A percentile compares a stretch with the other conserved stretches of the same genome.
phyloP scores from a whole-genome alignment of 2,797 vertebrate genomes.

The Eulemur mongoz region DNA sequence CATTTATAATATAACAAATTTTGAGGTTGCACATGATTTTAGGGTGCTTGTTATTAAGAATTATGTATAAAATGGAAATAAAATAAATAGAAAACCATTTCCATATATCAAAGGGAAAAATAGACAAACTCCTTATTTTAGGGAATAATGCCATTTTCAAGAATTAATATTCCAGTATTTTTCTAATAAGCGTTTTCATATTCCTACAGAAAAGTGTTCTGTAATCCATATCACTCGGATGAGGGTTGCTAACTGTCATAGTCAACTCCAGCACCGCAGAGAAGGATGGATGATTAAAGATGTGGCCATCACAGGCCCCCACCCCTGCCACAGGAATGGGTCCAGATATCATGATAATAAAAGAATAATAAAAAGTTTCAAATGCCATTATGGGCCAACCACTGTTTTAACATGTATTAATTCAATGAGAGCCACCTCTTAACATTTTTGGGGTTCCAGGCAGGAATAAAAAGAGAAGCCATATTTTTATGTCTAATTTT shows the following conservation, averaged over 20 bases:
- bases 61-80: not conserved
- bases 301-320: not conserved
- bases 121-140: not conserved
- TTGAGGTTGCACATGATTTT: not conserved
- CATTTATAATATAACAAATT: not conserved
- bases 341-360: not conserved
- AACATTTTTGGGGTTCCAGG: not conserved
- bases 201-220: not conserved
- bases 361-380: not conserved
- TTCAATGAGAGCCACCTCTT: not conserved
- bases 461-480: not conserved
- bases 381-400: not conserved
- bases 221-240: not conserved
- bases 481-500: not conserved
- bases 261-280: not conserved
- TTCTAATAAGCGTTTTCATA: not conserved
- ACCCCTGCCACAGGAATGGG: not conserved
- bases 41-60: not conserved
- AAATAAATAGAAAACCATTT: not conserved
- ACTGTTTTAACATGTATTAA: not conserved
- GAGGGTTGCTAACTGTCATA: too few relatives aligned
- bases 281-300: not conserved
- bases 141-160: not conserved
- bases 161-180: not conserved
- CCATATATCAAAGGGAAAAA: not conserved